Evolutionary conservation across 1,140 invertebrate species (phyloP).

Genomic region (Belonocnema kinseyi): DNA sequence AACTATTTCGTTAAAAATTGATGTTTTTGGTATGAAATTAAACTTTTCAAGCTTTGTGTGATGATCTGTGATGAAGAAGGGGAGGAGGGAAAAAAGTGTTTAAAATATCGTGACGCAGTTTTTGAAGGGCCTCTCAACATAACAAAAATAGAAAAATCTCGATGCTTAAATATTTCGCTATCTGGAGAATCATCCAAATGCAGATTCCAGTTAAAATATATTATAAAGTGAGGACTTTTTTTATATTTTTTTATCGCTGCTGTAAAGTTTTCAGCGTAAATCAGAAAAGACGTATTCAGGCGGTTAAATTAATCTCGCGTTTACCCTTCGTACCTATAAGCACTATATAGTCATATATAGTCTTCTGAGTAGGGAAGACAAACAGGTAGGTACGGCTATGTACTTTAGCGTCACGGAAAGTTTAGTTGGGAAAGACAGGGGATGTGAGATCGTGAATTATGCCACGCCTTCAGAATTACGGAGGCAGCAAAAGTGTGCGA

Average conservation of each 20-base stretch:
- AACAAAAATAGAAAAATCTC: neutral
- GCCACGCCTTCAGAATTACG: constrained; percentile 19
- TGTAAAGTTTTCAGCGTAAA: neutral
- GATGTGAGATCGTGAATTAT: constrained; percentile 17
- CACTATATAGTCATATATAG: neutral
- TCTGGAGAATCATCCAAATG: constrained; percentile 4
- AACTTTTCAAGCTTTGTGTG: too few species aligned
- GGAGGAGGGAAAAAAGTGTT: too few species aligned
- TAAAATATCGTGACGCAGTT: too few species aligned
- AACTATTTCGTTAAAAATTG: too few species aligned
- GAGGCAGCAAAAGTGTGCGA: neutral
- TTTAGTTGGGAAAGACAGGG: neutral
- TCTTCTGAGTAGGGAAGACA: neutral
- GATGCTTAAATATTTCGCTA: neutral
- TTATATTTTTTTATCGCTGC: neutral
- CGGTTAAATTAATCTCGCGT: neutral
- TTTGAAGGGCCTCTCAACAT: neutral
- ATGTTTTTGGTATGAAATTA: too few species aligned
- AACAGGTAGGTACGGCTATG: neutral
- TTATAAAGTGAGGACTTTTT: neutral
- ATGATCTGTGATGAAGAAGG: too few species aligned
- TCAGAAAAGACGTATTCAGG: neutral
- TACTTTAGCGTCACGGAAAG: neutral
- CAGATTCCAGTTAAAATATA: neutral
- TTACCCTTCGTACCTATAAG: constrained; percentile 1